Evolutionary conservation across 2,888 invertebrate genomes (phyloP).

Genomic region (Dynastes grantii): DNA sequence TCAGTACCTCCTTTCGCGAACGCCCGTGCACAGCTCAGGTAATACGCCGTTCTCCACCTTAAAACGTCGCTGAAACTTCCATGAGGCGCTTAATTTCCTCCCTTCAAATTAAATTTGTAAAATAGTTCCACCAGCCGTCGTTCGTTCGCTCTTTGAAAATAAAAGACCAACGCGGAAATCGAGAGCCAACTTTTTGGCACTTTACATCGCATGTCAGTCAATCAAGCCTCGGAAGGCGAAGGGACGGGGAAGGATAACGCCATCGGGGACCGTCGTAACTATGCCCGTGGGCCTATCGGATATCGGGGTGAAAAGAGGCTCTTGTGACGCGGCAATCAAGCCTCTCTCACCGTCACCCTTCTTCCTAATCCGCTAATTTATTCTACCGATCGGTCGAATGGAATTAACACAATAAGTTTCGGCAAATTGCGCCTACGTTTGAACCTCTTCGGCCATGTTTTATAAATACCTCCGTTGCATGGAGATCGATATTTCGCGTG

Average conservation of each 20-base stretch:
- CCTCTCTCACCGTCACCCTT: neutral
- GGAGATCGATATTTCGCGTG: neutral
- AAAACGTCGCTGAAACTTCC: conserved; percentile 28
- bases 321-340: neutral
- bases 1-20: conserved; percentile 5
- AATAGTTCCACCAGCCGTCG: conserved; percentile 28
- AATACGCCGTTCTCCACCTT: conserved; percentile 14
- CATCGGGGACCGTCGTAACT: neutral
- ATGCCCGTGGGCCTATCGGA: conserved; percentile 1
- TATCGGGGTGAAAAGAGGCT: too few species aligned
- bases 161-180: conserved; percentile 30
- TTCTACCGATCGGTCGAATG: conserved; percentile 26
- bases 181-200: conserved; percentile 7
- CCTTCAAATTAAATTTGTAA: conserved; percentile 43
- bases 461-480: conserved; percentile 8
- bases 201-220: conserved; percentile 37
- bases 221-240: conserved; percentile 8
- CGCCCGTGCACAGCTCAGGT: neutral
- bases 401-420: conserved; percentile 36
- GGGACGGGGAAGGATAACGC: neutral
- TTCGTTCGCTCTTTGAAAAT: neutral
- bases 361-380: conserved; percentile 31
- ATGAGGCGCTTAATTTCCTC: conserved; percentile 40
- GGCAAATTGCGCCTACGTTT: conserved; percentile 30
- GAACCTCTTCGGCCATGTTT: conserved; percentile 15